Conservation (phyloP, 2,888 invertebrate genomes). For the Plebejus melissa region DNA sequence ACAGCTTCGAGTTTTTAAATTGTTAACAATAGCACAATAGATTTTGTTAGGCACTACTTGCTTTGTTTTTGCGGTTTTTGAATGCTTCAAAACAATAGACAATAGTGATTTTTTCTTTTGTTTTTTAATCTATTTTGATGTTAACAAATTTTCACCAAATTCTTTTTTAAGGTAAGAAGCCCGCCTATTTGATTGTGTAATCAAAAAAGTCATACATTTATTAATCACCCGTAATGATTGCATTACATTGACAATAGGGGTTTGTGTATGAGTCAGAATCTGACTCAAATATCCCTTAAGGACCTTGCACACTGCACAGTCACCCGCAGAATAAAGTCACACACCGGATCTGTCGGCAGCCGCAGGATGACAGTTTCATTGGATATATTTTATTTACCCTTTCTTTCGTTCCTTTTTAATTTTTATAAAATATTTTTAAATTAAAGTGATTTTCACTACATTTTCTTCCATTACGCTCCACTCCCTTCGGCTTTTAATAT, state of each 20-base stretch:
- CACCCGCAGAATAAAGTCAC: neutral
- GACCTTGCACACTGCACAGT: neutral
- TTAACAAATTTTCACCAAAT: neutral
- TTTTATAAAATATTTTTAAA: neutral
- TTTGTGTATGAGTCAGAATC: slow-evolving; percentile 13
- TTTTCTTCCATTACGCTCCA: neutral
- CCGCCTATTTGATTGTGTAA: too few relatives aligned
- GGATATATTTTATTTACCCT: neutral
- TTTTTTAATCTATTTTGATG: neutral
- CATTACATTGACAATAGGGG: slow-evolving; percentile 23
- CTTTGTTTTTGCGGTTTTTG: neutral
- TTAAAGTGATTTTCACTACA: neutral
- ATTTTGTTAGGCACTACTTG: neutral
- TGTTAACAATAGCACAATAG: neutral
- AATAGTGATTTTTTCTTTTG: slow-evolving; percentile 1
- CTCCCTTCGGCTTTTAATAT: neutral
- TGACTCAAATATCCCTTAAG: slow-evolving; percentile 22
- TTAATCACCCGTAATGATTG: slow-evolving; percentile 21
- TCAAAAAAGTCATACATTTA: neutral
- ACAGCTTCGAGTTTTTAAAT: neutral
- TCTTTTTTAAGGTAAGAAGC: neutral
- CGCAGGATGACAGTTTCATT: neutral
- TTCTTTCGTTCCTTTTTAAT: neutral
- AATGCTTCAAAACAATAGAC: neutral
- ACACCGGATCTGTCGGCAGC: neutral